Evolutionary conservation across 2,113 vertebrate genomes (phyloP), one percentile per base, ranked within the genome.

Genomic region (Colossoma macropomum): DNA sequence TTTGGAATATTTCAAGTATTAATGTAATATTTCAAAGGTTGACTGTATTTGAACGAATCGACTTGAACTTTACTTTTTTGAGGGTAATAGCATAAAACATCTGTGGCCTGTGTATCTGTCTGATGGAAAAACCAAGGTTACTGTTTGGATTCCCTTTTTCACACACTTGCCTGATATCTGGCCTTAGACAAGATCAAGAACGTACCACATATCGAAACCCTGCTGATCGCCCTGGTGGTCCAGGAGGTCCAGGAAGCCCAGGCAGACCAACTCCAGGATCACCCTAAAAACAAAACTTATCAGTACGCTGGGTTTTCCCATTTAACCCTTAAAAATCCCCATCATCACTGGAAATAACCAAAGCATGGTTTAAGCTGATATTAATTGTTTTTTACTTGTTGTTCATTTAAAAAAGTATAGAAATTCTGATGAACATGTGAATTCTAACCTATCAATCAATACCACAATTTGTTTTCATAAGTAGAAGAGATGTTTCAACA

Each of bases 211-310:
- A 87, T 84, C 80, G 83, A 12, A 87, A 34, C 69, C 92, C 50
- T 56, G 69, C 88, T 13, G 89, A 30, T 25, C 65, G 90, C 41
- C 93, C 95, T 62, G 92, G 4, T 0, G 86, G 91, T 79, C 95
- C 94, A n/a, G 95, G 94, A 30, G 89, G 93, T 0, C 95, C 96
- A 3, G 95, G 94, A 2, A 79, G 93, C 19, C 96, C 96, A 27
- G 92, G 92, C 0, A 92, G 41, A 66, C 94, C 94, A 56, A 95
- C 85, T 13, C 92, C 95, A 82, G 87, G 38, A 88, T 96, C 95
- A 41, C 94, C 95, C 96, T 97, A 82, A 86, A 85, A 73, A 25
- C 83, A 79, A 80, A 19, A 74, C 54, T n/a, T 23, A 41, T 66
- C n/a, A 69, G 1, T 10, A 19, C n/a, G 13, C 30, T 30, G 41